Evolutionary conservation across 1,140 invertebrate genomes (phyloP).

Genomic region (Drosophila tristis): DNA sequence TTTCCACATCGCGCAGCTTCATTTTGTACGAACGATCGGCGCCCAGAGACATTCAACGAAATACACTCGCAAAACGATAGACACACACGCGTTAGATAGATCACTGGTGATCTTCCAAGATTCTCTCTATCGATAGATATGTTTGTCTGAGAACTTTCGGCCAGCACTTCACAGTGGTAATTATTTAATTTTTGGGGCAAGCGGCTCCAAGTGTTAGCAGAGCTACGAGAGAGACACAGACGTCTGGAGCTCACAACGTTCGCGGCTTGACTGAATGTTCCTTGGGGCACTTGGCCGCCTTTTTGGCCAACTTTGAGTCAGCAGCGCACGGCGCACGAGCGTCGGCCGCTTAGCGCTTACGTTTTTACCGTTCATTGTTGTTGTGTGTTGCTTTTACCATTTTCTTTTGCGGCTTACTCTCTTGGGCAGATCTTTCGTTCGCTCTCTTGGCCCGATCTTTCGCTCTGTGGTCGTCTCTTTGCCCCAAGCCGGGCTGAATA

Average conservation of each 20-base stretch:
- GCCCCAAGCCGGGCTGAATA: constrained; percentile 6
- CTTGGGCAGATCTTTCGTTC: constrained; percentile 24
- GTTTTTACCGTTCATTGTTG: constrained; percentile 66
- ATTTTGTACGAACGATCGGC: constrained; percentile 77
- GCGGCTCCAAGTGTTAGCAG: constrained; percentile 11
- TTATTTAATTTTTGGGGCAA: constrained; percentile 19
- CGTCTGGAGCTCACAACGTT: constrained; percentile 74
- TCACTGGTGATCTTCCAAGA: constrained; percentile 27
- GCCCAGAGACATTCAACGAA: constrained; percentile 56
- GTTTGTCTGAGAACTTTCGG: constrained; percentile 31
- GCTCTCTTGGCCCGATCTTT: constrained; percentile 15
- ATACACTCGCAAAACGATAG: constrained; percentile 26
- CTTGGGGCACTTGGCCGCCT: constrained; percentile 70
- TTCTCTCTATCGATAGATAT: constrained; percentile 1
- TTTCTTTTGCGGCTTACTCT: constrained; percentile 68
- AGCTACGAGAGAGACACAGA: constrained; percentile 35
- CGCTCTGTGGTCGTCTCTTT: constrained; percentile 31
- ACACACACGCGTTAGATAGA: constrained; percentile 16
- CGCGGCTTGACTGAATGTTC: constrained; percentile 80
- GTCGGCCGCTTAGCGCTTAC: constrained; percentile 34
- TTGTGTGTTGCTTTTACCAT: constrained; percentile 71
- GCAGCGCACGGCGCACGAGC: constrained; percentile 41
- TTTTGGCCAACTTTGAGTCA: constrained; percentile 75
- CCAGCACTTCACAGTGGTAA: constrained; percentile 18
- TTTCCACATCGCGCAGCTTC: constrained; percentile 82